Conservation (phyloP, 2,113 vertebrate genomes). For the Syrmaticus mikado region DNA sequence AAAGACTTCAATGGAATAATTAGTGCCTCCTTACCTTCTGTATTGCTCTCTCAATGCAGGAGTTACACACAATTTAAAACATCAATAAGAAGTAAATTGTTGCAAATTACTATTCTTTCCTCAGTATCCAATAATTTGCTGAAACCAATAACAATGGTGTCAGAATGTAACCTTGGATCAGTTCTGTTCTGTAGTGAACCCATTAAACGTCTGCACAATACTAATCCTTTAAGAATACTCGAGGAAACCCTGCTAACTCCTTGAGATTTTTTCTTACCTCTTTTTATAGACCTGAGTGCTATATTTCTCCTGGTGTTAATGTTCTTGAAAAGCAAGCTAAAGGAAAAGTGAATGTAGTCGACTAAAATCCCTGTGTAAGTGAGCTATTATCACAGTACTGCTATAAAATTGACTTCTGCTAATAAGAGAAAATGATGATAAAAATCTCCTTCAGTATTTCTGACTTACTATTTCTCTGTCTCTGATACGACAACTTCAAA, state of each 20-base stretch:
- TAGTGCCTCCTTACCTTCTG: conserved; percentile 55
- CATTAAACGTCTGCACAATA: conserved; percentile 43
- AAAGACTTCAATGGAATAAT: conserved; percentile 58
- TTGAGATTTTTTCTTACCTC: conserved; percentile 40
- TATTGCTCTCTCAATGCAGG: conserved; percentile 39
- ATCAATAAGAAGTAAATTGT: conserved; percentile 72
- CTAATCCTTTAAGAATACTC: conserved; percentile 63
- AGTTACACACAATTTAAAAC: conserved; percentile 68
- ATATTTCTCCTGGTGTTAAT: neutral
- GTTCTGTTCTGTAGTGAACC: conserved; percentile 27
- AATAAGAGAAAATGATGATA: neutral
- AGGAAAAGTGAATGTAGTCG: neutral
- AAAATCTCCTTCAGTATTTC: neutral
- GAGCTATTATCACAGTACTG: neutral
- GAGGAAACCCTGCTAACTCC: conserved; percentile 29
- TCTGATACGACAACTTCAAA: neutral
- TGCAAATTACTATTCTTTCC: conserved; percentile 72
- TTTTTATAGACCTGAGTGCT: conserved; percentile 30
- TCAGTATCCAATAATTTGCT: conserved; percentile 67
- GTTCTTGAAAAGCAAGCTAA: neutral
- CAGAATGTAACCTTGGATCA: conserved; percentile 69
- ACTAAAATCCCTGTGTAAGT: neutral
- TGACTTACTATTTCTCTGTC: neutral
- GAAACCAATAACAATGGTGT: conserved; percentile 62
- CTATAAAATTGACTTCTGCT: neutral